A percentile compares a stretch with the other conserved stretches of the same genome.
Evolutionary conservation across 2,113 vertebrate species (phyloP).

Genomic region (Thamnophis sirtalis): DNA sequence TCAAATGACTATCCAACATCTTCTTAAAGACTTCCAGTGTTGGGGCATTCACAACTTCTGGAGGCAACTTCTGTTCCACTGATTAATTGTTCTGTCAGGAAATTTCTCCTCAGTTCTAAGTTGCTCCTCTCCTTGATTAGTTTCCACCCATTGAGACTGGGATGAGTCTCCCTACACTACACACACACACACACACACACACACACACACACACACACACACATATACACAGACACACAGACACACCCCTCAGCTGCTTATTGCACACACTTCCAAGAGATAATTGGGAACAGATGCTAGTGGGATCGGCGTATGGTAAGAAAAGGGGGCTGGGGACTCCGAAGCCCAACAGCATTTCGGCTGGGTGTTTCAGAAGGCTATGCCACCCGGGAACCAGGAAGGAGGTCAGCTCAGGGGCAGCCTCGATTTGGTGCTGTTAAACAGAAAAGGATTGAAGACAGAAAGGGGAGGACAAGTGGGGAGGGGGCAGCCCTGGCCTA

Average conservation of each 20-base stretch:
- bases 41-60: too few species aligned
- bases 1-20: too few species aligned
- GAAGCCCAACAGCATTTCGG: not conserved
- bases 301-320: not conserved
- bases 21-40: too few species aligned
- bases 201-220: not conserved
- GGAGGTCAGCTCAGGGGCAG: constrained; percentile 14
- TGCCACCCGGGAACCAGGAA: not conserved
- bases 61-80: too few species aligned
- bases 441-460: not conserved
- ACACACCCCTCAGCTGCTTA: not conserved
- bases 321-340: not conserved
- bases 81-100: too few species aligned
- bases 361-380: not conserved
- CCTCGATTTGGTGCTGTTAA: not conserved
- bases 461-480: not conserved
- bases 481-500: not conserved
- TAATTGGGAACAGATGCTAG: constrained; percentile 33
- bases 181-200: not conserved
- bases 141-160: too few species aligned
- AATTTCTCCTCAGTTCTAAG: too few species aligned
- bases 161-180: not conserved
- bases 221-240: too few species aligned
- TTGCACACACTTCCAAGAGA: constrained; percentile 21
- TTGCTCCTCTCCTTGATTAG: too few species aligned